Evolutionary conservation across 1,140 invertebrate species (phyloP).

Genomic region (Melipona quadrifasciata): DNA sequence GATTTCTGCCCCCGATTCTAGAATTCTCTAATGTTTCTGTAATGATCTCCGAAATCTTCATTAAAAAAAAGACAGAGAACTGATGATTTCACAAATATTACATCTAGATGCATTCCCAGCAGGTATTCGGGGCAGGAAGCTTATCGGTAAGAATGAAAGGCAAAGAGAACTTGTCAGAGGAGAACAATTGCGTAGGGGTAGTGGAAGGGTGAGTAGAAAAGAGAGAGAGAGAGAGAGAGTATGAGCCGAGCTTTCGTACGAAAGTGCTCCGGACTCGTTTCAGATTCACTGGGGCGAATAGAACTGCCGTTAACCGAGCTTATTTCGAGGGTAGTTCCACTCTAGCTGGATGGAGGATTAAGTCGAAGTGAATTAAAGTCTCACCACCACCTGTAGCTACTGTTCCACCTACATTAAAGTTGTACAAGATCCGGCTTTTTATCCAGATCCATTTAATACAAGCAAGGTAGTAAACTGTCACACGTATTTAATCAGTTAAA

Average conservation of each 20-base stretch:
- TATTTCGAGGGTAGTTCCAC: constrained; percentile 51
- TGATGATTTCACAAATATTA: background rate
- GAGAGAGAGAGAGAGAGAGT: background rate
- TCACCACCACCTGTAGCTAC: constrained; percentile 70
- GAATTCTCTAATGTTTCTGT: background rate
- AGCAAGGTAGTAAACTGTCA: background rate
- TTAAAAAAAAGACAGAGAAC: background rate
- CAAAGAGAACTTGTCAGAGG: constrained; percentile 45
- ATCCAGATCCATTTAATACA: background rate
- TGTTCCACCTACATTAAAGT: background rate
- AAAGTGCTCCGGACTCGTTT: constrained; percentile 63
- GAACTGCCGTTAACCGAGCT: constrained; percentile 60
- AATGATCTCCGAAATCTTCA: background rate
- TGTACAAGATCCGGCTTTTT: background rate
- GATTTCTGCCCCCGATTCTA: background rate
- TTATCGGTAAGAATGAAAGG: constrained; percentile 33
- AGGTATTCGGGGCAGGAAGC: constrained; percentile 21
- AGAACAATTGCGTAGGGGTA: constrained; percentile 7
- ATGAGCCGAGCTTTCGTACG: constrained; percentile 55
- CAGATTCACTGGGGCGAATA: constrained; percentile 63
- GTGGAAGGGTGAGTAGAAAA: constrained; percentile 1
- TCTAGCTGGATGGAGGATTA: constrained; percentile 26
- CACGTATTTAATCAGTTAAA: background rate
- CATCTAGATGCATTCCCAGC: background rate
- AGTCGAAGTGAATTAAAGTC: constrained; percentile 73